Base-by-base conservation (phyloP, 2,113 vertebrate genomes). In the Ceuthmochares aereus region DNA sequence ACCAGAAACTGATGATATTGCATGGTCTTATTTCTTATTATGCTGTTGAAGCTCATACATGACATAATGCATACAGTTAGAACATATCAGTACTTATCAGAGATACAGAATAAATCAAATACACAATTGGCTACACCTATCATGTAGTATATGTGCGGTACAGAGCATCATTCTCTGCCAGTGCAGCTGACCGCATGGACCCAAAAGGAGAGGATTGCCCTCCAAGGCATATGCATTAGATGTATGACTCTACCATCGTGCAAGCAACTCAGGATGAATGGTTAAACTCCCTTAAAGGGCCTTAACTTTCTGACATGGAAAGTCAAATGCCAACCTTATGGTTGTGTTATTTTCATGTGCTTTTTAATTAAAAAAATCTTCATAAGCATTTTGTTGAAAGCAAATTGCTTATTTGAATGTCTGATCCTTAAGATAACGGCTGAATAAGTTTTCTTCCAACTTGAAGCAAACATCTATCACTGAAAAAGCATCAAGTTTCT, bases 401-500 rank as follows among this genome's bases (percentile, higher is more conserved):
- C 14, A 51, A 49, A 6, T 30, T 78, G 63, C 42, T 93, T 58
- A 59, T 63, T 88, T 86, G 26, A 77, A 86, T 68, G 23, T 21
- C 56, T 87, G 58, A 69, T 85, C 83, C 79, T 84, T 58, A 82
- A 83, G 64, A 87, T 5, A 84, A 36, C 37, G n/a, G 32, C 27
- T 13, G 2, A 84, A 5, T 40, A 63, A 26, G 32, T 79, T 63
- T 86, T 78, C 55, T 87, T 89, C 42, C 86, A 87, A 32, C 47
- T 83, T 75, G 22, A 89, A 94, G 51, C 36, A 90, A 87, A 74
- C 37, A 73, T 40, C 64, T 66, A 26, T 52, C 63, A 68, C 55
- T 62, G 37, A 94, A 90, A 34, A 85, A 91, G 51, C 63, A 77
- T 43, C 32, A 43, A 18, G 74, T 77, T 94, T 92, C 86, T 81